These are phyloP conservation scores for Helobdella robusta DNA, from an alignment of 2,888 invertebrate genomes.

Conservation along the genomic window DNA sequence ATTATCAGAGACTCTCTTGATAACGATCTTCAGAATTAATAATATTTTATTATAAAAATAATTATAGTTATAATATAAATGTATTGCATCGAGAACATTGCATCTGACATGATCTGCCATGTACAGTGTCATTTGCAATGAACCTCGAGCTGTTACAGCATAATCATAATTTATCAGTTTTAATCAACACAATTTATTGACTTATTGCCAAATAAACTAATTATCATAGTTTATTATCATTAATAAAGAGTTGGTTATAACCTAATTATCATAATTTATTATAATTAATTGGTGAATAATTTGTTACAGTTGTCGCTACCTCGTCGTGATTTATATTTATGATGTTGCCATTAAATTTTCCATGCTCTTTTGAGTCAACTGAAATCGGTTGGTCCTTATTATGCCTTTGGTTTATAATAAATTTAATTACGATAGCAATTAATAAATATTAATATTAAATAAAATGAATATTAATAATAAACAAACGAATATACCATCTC, in stretches of 20 bases:
- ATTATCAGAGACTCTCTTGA: conserved; percentile 23
- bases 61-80: too few relatives aligned
- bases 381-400: conserved; percentile 21
- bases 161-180: not conserved
- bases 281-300: not conserved
- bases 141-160: not conserved
- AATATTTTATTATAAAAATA: too few relatives aligned
- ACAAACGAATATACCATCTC: conserved; percentile 12
- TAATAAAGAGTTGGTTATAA: not conserved
- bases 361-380: conserved; percentile 25
- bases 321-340: conserved; percentile 16
- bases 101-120: too few relatives aligned
- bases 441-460: not conserved
- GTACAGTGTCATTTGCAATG: too few relatives aligned
- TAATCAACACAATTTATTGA: too few relatives aligned
- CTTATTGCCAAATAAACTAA: too few relatives aligned
- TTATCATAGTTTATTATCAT: not conserved
- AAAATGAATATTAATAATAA: not conserved
- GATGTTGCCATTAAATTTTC: conserved; percentile 22
- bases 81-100: too few relatives aligned
- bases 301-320: not conserved
- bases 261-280: not conserved
- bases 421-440: not conserved
- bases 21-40: not conserved
- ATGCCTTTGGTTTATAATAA: not conserved